A percentile compares a stretch with the other conserved stretches of the same genome.
phyloP scores from a whole-genome alignment of 2,113 vertebrate species.

The Misgurnus mizolepis region DNA sequence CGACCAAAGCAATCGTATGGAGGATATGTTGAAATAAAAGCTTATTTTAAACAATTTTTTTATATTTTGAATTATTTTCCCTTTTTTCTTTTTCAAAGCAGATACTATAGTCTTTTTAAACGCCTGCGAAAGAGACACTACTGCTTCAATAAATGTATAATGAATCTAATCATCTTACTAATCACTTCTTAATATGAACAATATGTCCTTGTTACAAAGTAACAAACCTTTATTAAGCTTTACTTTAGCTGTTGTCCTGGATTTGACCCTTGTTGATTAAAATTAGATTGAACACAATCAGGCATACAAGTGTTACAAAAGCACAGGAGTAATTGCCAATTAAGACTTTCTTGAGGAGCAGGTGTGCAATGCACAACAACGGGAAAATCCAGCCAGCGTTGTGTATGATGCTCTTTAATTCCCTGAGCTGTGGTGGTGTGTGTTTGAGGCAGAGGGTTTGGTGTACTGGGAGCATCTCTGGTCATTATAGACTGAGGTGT shows the following conservation, averaged over 20 bases:
- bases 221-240: slow-evolving; percentile 57
- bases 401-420: slow-evolving; percentile 26
- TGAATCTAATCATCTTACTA: slow-evolving; percentile 52
- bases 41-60: too few relatives aligned
- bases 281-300: slow-evolving; percentile 52
- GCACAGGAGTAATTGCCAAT: slow-evolving; percentile 36
- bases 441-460: slow-evolving; percentile 11
- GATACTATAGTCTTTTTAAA: background rate
- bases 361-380: slow-evolving; percentile 28
- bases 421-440: slow-evolving; percentile 19
- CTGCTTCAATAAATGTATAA: slow-evolving; percentile 55
- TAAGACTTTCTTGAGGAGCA: slow-evolving; percentile 42
- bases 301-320: slow-evolving; percentile 42
- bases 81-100: too few relatives aligned
- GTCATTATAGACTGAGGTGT: slow-evolving; percentile 46
- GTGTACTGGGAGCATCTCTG: slow-evolving; percentile 2
- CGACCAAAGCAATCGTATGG: too few relatives aligned
- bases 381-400: slow-evolving; percentile 9
- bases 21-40: too few relatives aligned
- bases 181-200: slow-evolving; percentile 57
- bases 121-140: slow-evolving; percentile 44
- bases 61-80: too few relatives aligned
- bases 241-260: slow-evolving; percentile 49
- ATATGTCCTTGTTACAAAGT: slow-evolving; percentile 51
- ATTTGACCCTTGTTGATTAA: slow-evolving; percentile 54